Evolutionary conservation across 2,797 vertebrate species (phyloP).

Genomic region (Tauraco hartlaubi): DNA sequence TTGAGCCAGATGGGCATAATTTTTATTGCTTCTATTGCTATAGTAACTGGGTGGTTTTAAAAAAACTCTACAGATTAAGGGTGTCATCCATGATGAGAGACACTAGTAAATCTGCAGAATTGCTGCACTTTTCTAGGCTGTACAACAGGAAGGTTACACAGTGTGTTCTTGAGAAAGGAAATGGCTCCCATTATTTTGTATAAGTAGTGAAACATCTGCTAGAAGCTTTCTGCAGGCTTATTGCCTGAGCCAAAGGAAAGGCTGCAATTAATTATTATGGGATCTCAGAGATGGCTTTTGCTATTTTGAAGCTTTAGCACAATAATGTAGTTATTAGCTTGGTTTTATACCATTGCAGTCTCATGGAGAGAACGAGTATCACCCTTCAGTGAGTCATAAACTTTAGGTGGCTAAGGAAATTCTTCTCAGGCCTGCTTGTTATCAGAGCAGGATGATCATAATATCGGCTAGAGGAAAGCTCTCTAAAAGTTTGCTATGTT

Average conservation of each 20-base stretch:
- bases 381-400: not conserved
- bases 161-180: not conserved
- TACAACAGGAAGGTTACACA: not conserved
- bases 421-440: not conserved
- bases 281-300: not conserved
- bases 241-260: not conserved
- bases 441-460: not conserved
- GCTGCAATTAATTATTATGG: slow-evolving; percentile 25
- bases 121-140: not conserved
- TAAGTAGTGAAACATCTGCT: slow-evolving; percentile 27
- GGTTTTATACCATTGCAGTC: not conserved
- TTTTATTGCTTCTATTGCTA: slow-evolving; percentile 31
- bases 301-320: slow-evolving; percentile 20
- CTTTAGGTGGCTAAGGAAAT: not conserved
- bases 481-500: not conserved
- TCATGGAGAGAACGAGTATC: not conserved
- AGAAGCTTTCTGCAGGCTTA: slow-evolving; percentile 1
- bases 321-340: not conserved
- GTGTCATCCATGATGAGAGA: not conserved
- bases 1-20: slow-evolving; percentile 11
- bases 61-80: not conserved
- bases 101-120: not conserved
- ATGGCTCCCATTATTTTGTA: not conserved
- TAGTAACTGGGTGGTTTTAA: slow-evolving; percentile 9
- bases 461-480: not conserved